These are phyloP conservation scores for Anhinga rufa DNA, from an alignment of 2,113 vertebrate species.

Conservation along the genomic window DNA sequence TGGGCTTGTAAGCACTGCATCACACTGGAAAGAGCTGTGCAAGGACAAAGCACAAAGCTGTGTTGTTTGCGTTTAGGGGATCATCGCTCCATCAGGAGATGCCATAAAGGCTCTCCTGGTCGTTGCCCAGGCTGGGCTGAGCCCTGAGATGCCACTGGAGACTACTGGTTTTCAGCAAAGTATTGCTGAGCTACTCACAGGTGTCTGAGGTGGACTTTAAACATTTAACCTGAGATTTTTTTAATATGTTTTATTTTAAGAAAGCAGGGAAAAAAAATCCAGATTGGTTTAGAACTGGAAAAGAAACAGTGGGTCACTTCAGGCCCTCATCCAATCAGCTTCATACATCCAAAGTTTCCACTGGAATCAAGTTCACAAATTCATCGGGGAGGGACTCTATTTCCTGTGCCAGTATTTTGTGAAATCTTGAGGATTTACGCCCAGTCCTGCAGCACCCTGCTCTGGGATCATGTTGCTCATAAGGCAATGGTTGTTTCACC, in stretches of 20 bases:
- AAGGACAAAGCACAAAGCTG: background rate
- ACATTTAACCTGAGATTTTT: background rate
- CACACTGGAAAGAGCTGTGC: background rate
- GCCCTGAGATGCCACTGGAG: background rate
- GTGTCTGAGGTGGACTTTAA: background rate
- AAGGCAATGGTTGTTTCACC: background rate
- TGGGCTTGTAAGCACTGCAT: background rate
- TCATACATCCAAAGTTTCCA: background rate
- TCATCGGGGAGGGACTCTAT: background rate
- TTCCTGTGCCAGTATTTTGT: background rate
- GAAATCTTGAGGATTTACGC: background rate
- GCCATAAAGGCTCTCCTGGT: background rate
- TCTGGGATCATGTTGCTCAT: background rate
- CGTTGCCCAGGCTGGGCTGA: background rate
- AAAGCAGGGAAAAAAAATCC: accelerated
- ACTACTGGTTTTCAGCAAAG: background rate
- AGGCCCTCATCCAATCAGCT: background rate
- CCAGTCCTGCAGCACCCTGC: background rate
- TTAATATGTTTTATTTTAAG: background rate
- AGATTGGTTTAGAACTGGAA: background rate
- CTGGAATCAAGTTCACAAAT: background rate
- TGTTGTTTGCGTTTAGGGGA: background rate
- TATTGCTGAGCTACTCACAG: background rate
- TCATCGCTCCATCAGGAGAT: background rate
- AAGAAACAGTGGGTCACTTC: background rate